A percentile compares a stretch with the other conserved stretches of the same genome.
These are phyloP conservation scores for Drosophila atroscutellata DNA, from an alignment of 2,888 invertebrate genomes.

Conservation along the genomic window DNA sequence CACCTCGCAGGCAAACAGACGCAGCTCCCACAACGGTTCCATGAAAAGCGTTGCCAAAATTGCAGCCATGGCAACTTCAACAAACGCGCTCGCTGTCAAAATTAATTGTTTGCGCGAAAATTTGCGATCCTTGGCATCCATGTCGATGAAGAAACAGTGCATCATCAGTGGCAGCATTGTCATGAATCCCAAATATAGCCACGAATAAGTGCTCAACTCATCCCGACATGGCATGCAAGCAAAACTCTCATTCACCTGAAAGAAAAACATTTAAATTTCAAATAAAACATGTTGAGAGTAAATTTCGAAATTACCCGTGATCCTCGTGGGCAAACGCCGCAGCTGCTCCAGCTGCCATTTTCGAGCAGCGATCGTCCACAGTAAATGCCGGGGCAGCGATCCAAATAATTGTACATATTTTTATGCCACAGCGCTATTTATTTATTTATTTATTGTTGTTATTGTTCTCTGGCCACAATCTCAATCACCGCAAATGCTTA, in stretches of 20 bases:
- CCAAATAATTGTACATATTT: slow-evolving; percentile 63
- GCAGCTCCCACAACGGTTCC: slow-evolving; percentile 92
- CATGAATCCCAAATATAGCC: slow-evolving; percentile 98
- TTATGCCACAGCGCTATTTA: slow-evolving; percentile 20
- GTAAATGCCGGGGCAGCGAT: slow-evolving; percentile 84
- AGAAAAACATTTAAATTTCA: slow-evolving; percentile 7
- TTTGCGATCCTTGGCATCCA: slow-evolving; percentile 90
- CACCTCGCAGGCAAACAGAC: slow-evolving; percentile 91
- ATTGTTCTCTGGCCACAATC: neutral
- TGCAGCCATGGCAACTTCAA: slow-evolving; percentile 92
- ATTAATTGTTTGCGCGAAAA: slow-evolving; percentile 91
- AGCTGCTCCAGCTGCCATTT: slow-evolving; percentile 91
- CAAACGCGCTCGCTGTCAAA: slow-evolving; percentile 92
- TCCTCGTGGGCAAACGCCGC: slow-evolving; percentile 95
- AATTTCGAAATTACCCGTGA: slow-evolving; percentile 87
- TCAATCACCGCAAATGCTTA: slow-evolving; percentile 4
- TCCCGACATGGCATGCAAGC: slow-evolving; percentile 92
- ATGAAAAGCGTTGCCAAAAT: slow-evolving; percentile 91
- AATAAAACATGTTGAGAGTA: slow-evolving; percentile 75
- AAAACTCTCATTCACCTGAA: slow-evolving; percentile 86
- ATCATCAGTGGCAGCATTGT: slow-evolving; percentile 93
- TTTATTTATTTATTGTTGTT: slow-evolving; percentile 24
- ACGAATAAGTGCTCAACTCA: slow-evolving; percentile 93
- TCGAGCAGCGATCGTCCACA: slow-evolving; percentile 87
- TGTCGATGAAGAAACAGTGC: slow-evolving; percentile 97